A percentile compares a stretch with the other conserved stretches of the same genome.
phyloP scores from a whole-genome alignment of 2,797 vertebrate genomes.

The Pseudotriccus pelzelni region DNA sequence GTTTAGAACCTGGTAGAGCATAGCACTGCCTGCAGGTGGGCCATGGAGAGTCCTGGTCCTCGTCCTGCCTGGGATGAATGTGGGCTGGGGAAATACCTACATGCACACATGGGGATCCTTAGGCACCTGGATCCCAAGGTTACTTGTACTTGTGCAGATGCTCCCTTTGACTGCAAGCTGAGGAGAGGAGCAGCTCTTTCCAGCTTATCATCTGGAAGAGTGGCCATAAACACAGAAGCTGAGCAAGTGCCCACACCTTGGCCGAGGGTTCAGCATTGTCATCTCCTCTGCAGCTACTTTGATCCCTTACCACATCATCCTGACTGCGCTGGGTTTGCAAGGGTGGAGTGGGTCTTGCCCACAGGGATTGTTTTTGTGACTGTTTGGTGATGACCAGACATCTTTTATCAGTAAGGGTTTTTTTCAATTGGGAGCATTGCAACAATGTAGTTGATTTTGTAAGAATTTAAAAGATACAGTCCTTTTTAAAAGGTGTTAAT shows the following conservation, averaged over 20 bases:
- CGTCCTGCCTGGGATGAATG: neutral
- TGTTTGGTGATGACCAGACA: neutral
- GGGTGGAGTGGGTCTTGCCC: neutral
- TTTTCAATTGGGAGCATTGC: constrained; percentile 50
- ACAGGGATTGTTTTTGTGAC: constrained; percentile 13
- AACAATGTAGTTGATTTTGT: constrained; percentile 35
- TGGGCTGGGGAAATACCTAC: neutral
- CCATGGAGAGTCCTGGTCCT: neutral
- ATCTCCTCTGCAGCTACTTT: neutral
- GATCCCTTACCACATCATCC: neutral
- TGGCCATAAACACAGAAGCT: neutral
- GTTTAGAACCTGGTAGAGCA: neutral
- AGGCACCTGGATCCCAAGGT: neutral
- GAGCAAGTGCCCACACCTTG: neutral
- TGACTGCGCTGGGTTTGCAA: neutral
- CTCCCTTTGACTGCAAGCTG: neutral
- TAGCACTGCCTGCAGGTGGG: neutral
- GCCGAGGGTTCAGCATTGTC: neutral
- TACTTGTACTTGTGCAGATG: neutral
- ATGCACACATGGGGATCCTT: neutral
- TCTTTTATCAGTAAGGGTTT: constrained; percentile 20
- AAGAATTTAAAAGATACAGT: constrained; percentile 40
- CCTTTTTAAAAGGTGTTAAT: constrained; percentile 46
- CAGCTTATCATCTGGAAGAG: neutral
- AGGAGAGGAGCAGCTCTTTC: neutral